phyloP scores from a whole-genome alignment of 2,113 vertebrate species.

The Brachyhypopomus occidentalis region DNA sequence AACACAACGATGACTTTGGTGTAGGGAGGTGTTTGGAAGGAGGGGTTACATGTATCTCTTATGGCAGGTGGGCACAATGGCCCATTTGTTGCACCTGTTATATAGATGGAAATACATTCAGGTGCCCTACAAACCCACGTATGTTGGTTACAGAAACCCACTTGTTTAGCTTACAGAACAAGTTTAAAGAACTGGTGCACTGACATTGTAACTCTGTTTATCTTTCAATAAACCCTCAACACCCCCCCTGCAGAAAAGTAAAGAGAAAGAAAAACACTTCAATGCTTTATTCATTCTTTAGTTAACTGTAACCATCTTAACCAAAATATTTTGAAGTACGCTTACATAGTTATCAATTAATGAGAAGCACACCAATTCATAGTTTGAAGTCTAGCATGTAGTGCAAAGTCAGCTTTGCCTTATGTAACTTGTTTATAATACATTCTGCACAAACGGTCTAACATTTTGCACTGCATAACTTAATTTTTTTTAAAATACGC shows the following conservation, averaged over 20 bases:
- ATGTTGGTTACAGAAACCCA: not conserved
- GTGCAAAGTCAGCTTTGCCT: conserved; percentile 46
- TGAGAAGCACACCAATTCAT: not conserved
- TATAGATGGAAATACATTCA: not conserved
- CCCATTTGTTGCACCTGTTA: not conserved
- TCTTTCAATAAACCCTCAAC: not conserved
- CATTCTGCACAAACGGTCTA: not conserved
- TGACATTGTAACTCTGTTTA: not conserved
- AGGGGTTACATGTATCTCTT: not conserved
- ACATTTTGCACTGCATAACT: conserved; percentile 26
- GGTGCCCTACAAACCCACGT: conserved; percentile 39
- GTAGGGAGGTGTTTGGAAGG: not conserved
- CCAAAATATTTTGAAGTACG: not conserved
- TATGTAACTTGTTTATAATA: not conserved
- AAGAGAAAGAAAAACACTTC: not conserved
- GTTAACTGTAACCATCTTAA: not conserved
- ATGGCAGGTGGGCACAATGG: not conserved
- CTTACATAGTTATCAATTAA: not conserved
- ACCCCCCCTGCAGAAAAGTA: not conserved
- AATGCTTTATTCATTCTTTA: not conserved
- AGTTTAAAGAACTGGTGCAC: not conserved
- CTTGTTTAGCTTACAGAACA: conserved; percentile 5
- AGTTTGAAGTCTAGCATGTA: conserved; percentile 69
- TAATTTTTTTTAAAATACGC: conserved; percentile 24
- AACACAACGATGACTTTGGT: not conserved